A percentile compares a stretch with the other conserved stretches of the same genome.
phyloP scores from a whole-genome alignment of 2,888 invertebrate species.

The Drosophila flavopinicola region DNA sequence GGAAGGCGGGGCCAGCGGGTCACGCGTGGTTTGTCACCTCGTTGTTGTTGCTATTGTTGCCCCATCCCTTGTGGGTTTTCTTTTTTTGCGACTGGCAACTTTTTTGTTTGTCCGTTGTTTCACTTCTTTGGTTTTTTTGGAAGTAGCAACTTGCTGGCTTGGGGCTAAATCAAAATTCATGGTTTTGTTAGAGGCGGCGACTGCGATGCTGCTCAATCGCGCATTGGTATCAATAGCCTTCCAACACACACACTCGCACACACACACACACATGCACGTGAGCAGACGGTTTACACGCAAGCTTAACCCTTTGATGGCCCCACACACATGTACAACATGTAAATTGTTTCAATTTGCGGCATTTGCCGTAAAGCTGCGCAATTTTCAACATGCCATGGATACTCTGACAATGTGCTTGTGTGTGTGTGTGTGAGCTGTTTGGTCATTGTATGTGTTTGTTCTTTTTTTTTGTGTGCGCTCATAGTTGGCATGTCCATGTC shows the following conservation, averaged over 20 bases:
- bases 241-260: constrained; percentile 14
- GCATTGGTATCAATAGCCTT: constrained; percentile 67
- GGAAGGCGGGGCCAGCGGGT: constrained; percentile 35
- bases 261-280: constrained; percentile 13
- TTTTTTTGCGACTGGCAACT: constrained; percentile 32
- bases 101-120: constrained; percentile 5
- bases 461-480: constrained; percentile 25
- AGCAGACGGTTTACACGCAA: constrained; percentile 68
- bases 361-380: constrained; percentile 79
- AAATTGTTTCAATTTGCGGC: constrained; percentile 81
- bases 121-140: background rate
- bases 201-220: constrained; percentile 51
- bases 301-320: constrained; percentile 76
- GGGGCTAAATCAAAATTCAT: constrained; percentile 82
- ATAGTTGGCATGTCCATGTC: constrained; percentile 65
- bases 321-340: constrained; percentile 75
- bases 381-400: constrained; percentile 76
- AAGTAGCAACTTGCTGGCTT: constrained; percentile 17
- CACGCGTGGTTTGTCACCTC: constrained; percentile 76
- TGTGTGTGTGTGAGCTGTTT: constrained; percentile 21
- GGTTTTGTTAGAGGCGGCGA: constrained; percentile 66
- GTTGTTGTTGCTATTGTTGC: constrained; percentile 43
- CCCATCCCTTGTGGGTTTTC: constrained; percentile 11
- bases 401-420: constrained; percentile 31
- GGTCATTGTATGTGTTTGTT: constrained; percentile 17